Conservation (phyloP, 2,888 invertebrate species). For the Maniola hyperantus region DNA sequence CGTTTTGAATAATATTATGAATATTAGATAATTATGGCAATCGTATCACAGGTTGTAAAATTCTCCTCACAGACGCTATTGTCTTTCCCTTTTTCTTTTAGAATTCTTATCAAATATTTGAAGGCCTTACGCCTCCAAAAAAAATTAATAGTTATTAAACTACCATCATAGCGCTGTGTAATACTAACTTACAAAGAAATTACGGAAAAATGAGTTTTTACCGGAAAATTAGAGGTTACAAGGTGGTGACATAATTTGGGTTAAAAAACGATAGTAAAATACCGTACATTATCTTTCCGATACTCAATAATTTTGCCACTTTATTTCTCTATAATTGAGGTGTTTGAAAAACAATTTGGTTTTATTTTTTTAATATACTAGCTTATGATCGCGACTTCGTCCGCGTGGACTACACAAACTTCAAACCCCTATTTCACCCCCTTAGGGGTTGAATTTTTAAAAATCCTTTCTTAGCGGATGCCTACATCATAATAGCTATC, state of each 20-base stretch:
- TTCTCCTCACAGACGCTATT: too few species aligned
- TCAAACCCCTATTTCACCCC: too few species aligned
- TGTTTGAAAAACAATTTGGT: slow-evolving; percentile 2
- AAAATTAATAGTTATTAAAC: neutral
- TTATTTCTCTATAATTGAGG: neutral
- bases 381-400: too few species aligned
- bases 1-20: too few species aligned
- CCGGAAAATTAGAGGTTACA: neutral
- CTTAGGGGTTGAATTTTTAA: too few species aligned
- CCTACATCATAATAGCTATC: too few species aligned
- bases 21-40: too few species aligned
- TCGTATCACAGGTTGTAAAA: too few species aligned
- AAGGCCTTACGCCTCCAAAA: neutral
- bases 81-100: too few species aligned
- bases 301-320: slow-evolving; percentile 9
- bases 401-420: too few species aligned
- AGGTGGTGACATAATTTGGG: slow-evolving; percentile 5
- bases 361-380: neutral
- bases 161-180: neutral
- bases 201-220: neutral
- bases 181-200: neutral
- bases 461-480: too few species aligned
- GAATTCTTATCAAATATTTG: too few species aligned
- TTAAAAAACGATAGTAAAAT: slow-evolving; percentile 2
- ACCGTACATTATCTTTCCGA: neutral